phyloP scores from a whole-genome alignment of 2,888 invertebrate genomes.

The Amblyteles armatorius region DNA sequence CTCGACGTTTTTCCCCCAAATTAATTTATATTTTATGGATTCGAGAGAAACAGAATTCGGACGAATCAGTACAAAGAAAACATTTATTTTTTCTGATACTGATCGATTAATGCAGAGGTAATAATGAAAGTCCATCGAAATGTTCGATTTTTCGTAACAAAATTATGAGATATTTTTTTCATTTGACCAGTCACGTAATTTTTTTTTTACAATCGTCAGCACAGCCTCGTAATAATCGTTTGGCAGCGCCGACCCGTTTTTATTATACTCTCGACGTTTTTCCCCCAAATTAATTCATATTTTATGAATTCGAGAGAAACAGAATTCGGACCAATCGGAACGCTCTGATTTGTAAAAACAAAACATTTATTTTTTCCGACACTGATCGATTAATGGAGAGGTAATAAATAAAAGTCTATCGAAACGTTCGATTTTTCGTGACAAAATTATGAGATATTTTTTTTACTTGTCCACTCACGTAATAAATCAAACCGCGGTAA shows the following conservation, averaged over 20 bases:
- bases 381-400: too few species aligned
- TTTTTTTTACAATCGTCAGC: too few species aligned
- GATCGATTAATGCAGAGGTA: too few species aligned
- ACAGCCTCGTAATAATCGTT: slow-evolving; percentile 18
- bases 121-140: too few species aligned
- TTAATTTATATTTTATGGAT: background rate
- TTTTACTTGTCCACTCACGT: too few species aligned
- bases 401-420: too few species aligned
- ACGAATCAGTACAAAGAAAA: background rate
- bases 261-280: slow-evolving; percentile 10
- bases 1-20: slow-evolving; percentile 9
- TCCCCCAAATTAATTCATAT: slow-evolving; percentile 10
- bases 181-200: too few species aligned
- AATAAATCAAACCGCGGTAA: too few species aligned
- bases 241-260: slow-evolving; percentile 51
- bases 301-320: background rate
- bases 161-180: too few species aligned
- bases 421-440: too few species aligned
- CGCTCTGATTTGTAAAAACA: background rate
- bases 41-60: background rate
- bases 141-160: too few species aligned
- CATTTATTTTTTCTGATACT: background rate
- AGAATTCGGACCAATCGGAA: background rate
- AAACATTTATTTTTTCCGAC: background rate
- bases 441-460: too few species aligned